These are phyloP conservation scores for Sciurus carolinensis DNA, from an alignment of 2,797 vertebrate genomes.

Conservation along the genomic window DNA sequence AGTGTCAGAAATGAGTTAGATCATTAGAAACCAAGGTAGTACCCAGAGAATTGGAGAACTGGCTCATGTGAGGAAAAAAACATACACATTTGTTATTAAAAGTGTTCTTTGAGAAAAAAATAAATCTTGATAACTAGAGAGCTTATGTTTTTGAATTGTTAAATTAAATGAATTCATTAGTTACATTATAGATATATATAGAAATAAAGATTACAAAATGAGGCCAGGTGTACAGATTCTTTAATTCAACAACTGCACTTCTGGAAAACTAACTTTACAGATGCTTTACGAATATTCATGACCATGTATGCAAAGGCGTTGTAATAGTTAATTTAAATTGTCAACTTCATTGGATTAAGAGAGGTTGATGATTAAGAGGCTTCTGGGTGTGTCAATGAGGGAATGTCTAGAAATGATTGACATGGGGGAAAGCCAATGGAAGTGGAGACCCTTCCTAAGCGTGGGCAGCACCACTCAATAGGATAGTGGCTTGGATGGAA, in stretches of 20 bases:
- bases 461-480: no score
- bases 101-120: not conserved
- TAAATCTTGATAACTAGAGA: not conserved
- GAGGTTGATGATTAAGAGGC: no score
- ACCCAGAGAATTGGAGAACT: not conserved
- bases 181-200: not conserved
- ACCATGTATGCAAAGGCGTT: not conserved
- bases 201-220: constrained; percentile 12
- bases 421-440: no score
- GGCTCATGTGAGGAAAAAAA: not conserved
- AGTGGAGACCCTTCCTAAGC: no score
- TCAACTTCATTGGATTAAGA: no score
- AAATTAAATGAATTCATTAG: not conserved
- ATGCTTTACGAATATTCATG: not conserved
- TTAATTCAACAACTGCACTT: not conserved
- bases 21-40: not conserved
- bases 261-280: not conserved
- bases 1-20: not conserved
- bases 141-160: not conserved
- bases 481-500: no score
- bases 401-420: no score
- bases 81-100: not conserved
- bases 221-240: not conserved
- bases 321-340: no score
- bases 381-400: no score